Conservation (phyloP, 2,113 vertebrate species). For the Gasterosteus aculeatus region DNA sequence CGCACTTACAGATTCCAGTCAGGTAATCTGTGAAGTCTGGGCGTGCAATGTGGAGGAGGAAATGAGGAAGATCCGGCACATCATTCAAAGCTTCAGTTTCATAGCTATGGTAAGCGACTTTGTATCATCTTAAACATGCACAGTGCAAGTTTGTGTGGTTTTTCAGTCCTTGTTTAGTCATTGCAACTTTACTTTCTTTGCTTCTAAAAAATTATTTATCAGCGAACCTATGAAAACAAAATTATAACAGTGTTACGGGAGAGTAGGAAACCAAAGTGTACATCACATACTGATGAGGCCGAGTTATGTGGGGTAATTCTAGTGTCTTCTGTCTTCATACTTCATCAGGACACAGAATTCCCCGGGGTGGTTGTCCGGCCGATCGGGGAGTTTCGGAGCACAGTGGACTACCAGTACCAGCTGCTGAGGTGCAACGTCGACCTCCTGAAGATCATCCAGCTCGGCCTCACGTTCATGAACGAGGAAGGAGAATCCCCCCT, state of each 20-base stretch:
- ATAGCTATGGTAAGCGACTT: constrained; percentile 91
- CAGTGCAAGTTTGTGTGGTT: background rate
- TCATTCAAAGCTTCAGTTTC: constrained; percentile 95
- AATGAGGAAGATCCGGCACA: constrained; percentile 97
- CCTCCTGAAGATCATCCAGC: constrained; percentile 97
- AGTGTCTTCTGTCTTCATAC: background rate
- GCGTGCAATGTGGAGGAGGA: constrained; percentile 98
- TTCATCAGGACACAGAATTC: constrained; percentile 93
- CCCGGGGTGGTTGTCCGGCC: constrained; percentile 96
- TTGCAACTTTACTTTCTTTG: background rate
- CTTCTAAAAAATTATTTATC: background rate
- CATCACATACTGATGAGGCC: background rate
- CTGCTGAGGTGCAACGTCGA: constrained; percentile 97
- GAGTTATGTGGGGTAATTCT: too few species aligned
- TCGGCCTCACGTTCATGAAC: constrained; percentile 97
- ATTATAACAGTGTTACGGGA: too few species aligned
- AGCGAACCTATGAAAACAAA: too few species aligned
- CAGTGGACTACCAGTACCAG: constrained; percentile 98
- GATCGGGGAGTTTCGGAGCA: constrained; percentile 97
- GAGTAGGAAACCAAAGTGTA: background rate
- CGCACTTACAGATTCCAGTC: constrained; percentile 95
- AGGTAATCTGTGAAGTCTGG: constrained; percentile 99
- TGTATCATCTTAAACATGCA: background rate
- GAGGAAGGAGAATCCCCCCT: constrained; percentile 94
- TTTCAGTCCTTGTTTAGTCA: background rate